These are phyloP conservation scores for Eulithis testata DNA, from an alignment of 2,888 invertebrate species.

Conservation along the genomic window DNA sequence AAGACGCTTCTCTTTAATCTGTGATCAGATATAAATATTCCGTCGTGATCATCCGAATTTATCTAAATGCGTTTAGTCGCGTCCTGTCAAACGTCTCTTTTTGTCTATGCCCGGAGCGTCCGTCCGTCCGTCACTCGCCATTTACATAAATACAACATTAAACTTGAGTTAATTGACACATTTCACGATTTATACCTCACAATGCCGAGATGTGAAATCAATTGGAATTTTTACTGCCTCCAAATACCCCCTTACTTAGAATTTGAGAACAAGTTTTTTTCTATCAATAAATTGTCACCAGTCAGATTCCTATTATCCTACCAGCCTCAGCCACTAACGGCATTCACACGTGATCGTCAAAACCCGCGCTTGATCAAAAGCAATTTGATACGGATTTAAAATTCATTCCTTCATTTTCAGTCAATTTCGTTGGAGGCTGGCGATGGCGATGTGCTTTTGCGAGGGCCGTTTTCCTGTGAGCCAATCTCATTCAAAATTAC, in stretches of 20 bases:
- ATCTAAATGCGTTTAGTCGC: constrained; percentile 59
- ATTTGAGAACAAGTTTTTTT: constrained; percentile 36
- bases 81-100: constrained; percentile 64
- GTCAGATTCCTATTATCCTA: constrained; percentile 38
- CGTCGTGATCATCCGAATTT: constrained; percentile 46
- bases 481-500: constrained; percentile 45
- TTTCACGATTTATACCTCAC: constrained; percentile 78
- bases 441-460: constrained; percentile 31
- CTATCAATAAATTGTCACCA: constrained; percentile 42
- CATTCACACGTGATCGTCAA: constrained; percentile 40
- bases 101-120: constrained; percentile 57
- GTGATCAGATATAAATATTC: constrained; percentile 27
- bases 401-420: constrained; percentile 48
- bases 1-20: constrained; percentile 10
- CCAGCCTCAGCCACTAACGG: constrained; percentile 12
- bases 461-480: constrained; percentile 38
- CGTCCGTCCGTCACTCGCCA: constrained; percentile 69
- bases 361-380: constrained; percentile 44
- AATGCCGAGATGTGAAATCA: constrained; percentile 55
- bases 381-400: constrained; percentile 48
- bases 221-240: constrained; percentile 47
- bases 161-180: constrained; percentile 81
- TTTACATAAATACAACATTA: constrained; percentile 83
- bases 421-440: constrained; percentile 39
- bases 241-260: constrained; percentile 32